Evolutionary conservation across 2,888 invertebrate species (phyloP), one percentile per base, ranked within the genome.

Genomic region (Poecilus cupreus): DNA sequence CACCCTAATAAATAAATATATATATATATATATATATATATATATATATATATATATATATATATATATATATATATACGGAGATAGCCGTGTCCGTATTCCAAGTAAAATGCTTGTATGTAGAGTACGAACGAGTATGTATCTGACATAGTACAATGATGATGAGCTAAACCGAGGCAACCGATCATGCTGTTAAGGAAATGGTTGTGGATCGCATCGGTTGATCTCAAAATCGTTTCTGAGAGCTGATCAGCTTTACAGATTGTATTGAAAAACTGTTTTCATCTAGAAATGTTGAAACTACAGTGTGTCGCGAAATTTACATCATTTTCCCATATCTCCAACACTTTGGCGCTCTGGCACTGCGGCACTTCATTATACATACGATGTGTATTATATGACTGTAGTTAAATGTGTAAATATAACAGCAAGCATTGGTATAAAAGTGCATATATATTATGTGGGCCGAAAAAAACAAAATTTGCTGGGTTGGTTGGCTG

Each of bases 241-340:
- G 10, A 37, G 60, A 78, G 39, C 78, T 78, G 64, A 78, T 78
- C 78, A 78, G 64, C 43, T 22, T 78, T 64, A 24, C 43, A 78
- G 64, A 78, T 78, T 78, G 43, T 60, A 78, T 64, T 64, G 78
- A 64, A 60, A 78, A 78, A 76, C 76, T 57, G 49, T 54, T 57
- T 76, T 46, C 37, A 76, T 39, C 18, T 22, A 76, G 37, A 18
- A 16, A 32, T 54, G 39, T 18, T 57, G 22, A 43, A 64, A 43
- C 18, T 64, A 64, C n/a, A n/a, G n/a, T n/a, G n/a, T n/a, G n/a
- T n/a, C n/a, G n/a, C 16, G 54, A 39, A 57, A 77, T 64, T 39
- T 78, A 78, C 64, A 78, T 46, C 26, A 78, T 37, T 39, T 70
- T 70, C n/a, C 43, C 46, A 18, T 46, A 46, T 18, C 43, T 32